phyloP scores from a whole-genome alignment of 1,140 invertebrate species.

The Berghia stephanieae region DNA sequence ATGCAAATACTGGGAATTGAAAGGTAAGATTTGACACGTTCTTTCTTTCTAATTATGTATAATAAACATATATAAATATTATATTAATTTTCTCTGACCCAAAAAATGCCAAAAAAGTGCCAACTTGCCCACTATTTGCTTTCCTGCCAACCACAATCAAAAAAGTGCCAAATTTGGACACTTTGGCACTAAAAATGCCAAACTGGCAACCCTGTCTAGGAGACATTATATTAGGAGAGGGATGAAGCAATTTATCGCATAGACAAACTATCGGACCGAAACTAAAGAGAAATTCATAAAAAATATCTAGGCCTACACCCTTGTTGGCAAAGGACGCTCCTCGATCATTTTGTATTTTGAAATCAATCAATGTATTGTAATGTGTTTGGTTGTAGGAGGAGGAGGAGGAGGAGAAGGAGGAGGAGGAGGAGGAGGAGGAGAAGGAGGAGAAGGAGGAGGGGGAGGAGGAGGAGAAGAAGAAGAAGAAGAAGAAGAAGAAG shows the following conservation, averaged over 20 bases:
- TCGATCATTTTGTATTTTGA: background rate
- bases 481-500: constrained; percentile 21
- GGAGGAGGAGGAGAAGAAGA: constrained; percentile 33
- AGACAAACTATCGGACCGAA: constrained; percentile 29
- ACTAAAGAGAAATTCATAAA: constrained; percentile 30
- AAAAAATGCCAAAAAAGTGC: no score
- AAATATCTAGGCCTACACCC: background rate
- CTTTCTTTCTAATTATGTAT: no score
- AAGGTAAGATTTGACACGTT: no score
- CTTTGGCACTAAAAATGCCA: no score
- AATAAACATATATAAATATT: no score
- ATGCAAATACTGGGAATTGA: no score
- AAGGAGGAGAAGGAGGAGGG: constrained; percentile 13
- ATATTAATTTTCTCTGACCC: no score
- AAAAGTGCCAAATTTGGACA: no score
- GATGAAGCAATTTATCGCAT: constrained; percentile 32
- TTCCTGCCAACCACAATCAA: no score
- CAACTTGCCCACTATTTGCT: no score
- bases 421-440: background rate
- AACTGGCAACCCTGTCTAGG: no score
- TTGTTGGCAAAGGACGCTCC: no score
- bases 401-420: constrained; percentile 9
- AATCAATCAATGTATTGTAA: constrained; percentile 12
- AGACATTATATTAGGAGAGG: background rate
- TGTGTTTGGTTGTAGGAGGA: background rate